These are phyloP conservation scores for Halcyon badia DNA, from an alignment of 2,797 vertebrate species.

Conservation along the genomic window DNA sequence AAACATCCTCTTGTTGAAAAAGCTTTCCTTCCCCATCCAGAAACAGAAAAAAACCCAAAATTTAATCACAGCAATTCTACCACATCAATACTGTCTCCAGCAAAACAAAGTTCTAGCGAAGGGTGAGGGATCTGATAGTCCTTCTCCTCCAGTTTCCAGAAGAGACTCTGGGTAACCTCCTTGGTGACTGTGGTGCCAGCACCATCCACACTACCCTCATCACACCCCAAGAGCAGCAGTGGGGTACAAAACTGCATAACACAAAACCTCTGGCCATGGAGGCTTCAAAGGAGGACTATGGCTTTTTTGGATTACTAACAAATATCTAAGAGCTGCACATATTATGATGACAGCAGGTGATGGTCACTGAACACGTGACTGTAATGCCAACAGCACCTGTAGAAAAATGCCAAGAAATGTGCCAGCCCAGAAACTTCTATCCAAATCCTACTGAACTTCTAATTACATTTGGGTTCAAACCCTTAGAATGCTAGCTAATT, in stretches of 20 bases:
- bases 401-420: rapidly evolving
- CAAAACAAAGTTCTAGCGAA: rapidly evolving
- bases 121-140: not conserved
- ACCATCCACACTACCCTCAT: rapidly evolving
- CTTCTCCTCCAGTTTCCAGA: not conserved
- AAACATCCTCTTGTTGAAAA: not conserved
- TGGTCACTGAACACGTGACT: not conserved
- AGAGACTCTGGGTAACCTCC: not conserved
- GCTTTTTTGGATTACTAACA: too few species aligned
- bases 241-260: rapidly evolving
- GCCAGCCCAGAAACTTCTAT: not conserved
- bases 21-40: not conserved
- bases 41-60: not conserved
- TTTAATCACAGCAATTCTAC: not conserved
- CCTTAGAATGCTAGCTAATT: not conserved
- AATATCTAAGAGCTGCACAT: not conserved
- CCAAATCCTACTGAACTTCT: not conserved
- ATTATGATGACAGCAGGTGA: rapidly evolving
- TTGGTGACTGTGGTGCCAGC: rapidly evolving
- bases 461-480: not conserved
- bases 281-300: not conserved
- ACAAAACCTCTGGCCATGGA: not conserved
- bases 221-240: not conserved
- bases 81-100: not conserved
- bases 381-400: too few species aligned